A percentile compares a stretch with the other conserved stretches of the same genome.
phyloP scores from a whole-genome alignment of 2,888 invertebrate species.

The Dendrolimus houi region DNA sequence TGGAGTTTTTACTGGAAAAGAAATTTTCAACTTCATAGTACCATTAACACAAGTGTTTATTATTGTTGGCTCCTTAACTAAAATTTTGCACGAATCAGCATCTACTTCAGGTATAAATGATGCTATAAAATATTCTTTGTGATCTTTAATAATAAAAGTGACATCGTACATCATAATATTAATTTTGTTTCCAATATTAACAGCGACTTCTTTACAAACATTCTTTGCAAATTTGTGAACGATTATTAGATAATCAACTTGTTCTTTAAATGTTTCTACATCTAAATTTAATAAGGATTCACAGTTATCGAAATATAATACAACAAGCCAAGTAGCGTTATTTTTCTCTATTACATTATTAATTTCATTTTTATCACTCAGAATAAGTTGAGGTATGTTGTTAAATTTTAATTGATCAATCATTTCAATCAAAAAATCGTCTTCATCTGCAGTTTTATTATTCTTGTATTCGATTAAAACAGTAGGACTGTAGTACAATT shows the following conservation, averaged over 20 bases:
- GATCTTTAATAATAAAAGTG: slow-evolving; percentile 26
- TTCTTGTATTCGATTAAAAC: slow-evolving; percentile 14
- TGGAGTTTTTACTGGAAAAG: slow-evolving; percentile 33
- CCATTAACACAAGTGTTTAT: slow-evolving; percentile 35
- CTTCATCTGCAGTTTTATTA: slow-evolving; percentile 5
- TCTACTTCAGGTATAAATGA: slow-evolving; percentile 34
- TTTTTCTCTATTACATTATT: slow-evolving; percentile 9
- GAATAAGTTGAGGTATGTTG: slow-evolving; percentile 14
- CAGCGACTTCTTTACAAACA: slow-evolving; percentile 13
- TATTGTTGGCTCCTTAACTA: slow-evolving; percentile 11
- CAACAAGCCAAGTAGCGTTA: slow-evolving; percentile 12
- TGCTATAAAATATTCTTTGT: slow-evolving; percentile 15
- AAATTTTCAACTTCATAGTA: slow-evolving; percentile 10
- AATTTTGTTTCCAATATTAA: slow-evolving; percentile 17
- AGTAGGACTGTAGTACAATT: slow-evolving; percentile 18
- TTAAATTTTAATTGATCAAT: slow-evolving; percentile 12
- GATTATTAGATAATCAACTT: slow-evolving; percentile 29
- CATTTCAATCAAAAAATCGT: slow-evolving; percentile 15
- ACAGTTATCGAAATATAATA: slow-evolving; percentile 23
- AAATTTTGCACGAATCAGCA: slow-evolving; percentile 24
- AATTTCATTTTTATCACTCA: slow-evolving; percentile 7
- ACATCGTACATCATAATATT: slow-evolving; percentile 24
- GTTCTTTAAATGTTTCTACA: slow-evolving; percentile 12
- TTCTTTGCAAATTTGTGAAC: slow-evolving; percentile 14
- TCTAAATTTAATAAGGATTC: slow-evolving; percentile 14